Percentiles rank a stretch among this genome's conserved stretches.
These are phyloP conservation scores for Thalpophila matura DNA, from an alignment of 2,888 invertebrate genomes.

Conservation along the genomic window DNA sequence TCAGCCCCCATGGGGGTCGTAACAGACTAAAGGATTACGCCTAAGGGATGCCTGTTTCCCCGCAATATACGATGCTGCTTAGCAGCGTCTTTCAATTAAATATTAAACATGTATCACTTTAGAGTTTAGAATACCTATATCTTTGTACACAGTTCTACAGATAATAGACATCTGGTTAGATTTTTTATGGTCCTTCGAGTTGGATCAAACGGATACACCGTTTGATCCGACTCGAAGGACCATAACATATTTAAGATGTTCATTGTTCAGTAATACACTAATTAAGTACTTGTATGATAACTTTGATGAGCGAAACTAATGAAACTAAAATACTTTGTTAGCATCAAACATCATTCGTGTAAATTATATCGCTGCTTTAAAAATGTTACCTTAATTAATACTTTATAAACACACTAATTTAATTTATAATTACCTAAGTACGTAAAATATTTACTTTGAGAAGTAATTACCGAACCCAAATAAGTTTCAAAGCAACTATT, in stretches of 20 bases:
- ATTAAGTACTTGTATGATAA: not conserved
- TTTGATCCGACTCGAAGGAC: conserved; percentile 10
- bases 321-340: not conserved
- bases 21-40: conserved; percentile 48
- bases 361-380: not conserved
- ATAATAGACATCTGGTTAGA: not conserved
- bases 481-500: conserved; percentile 28
- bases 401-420: not conserved
- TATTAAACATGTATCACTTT: conserved; percentile 29
- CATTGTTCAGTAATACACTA: not conserved
- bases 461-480: conserved; percentile 24
- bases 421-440: not conserved
- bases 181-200: too few species aligned
- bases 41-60: conserved; percentile 28
- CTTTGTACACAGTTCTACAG: not conserved
- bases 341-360: not conserved
- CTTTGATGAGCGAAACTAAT: not conserved
- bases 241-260: not conserved
- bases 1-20: conserved; percentile 44
- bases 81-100: conserved; percentile 39
- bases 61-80: conserved; percentile 25
- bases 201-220: too few species aligned
- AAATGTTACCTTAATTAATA: not conserved
- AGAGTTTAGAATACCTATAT: conserved; percentile 13
- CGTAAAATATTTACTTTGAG: not conserved